A percentile compares a stretch with the other conserved stretches of the same genome.
Conservation (phyloP, 2,113 vertebrate species). For the Myiozetetes cayanensis region DNA sequence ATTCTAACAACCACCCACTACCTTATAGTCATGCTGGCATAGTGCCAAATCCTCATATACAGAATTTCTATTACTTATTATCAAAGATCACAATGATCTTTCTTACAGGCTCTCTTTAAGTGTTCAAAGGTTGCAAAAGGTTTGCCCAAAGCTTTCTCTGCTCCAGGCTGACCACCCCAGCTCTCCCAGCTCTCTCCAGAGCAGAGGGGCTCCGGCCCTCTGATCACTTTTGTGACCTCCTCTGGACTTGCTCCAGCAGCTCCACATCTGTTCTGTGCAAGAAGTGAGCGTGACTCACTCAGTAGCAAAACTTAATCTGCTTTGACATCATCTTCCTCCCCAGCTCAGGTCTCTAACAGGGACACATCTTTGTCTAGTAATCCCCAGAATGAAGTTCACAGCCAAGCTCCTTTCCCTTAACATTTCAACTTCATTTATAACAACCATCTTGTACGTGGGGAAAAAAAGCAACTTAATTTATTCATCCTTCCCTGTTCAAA, state of each 20-base stretch:
- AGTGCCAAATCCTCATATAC: neutral
- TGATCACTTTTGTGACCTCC: neutral
- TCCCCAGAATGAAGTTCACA: neutral
- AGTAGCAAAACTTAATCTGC: neutral
- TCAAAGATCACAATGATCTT: neutral
- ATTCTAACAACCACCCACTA: neutral
- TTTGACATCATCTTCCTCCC: neutral
- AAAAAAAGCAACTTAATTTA: neutral
- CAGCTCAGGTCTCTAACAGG: neutral
- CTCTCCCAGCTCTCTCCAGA: neutral
- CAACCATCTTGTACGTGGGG: neutral
- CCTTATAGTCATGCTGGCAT: neutral
- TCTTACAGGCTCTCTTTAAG: neutral
- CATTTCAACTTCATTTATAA: neutral
- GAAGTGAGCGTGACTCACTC: neutral
- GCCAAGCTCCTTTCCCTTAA: neutral
- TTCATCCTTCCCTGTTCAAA: neutral
- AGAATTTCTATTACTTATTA: neutral
- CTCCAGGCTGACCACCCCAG: neutral
- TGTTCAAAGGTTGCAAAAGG: neutral
- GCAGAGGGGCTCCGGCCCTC: neutral
- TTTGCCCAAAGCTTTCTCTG: neutral
- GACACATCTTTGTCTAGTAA: neutral
- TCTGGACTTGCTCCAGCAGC: neutral
- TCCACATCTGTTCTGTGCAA: neutral